Base-by-base conservation (phyloP, 1,140 invertebrate species). In the Ceratoteleas bidentatus region DNA sequence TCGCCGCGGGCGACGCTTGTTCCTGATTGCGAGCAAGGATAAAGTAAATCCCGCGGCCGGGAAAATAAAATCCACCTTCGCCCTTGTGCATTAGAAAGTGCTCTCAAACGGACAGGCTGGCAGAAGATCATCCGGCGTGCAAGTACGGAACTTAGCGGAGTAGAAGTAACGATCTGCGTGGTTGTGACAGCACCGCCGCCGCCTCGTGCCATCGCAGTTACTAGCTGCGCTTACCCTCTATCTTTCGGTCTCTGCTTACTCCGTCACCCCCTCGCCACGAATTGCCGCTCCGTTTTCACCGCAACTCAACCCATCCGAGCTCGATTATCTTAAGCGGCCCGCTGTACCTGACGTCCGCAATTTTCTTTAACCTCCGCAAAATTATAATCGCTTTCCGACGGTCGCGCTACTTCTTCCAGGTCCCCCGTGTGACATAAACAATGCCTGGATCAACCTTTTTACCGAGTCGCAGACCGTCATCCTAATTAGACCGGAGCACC, bases 111-210 rank as follows among this genome's bases (percentile, higher is more conserved):
- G 80, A 86, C 79, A 84, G 78, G 56, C 80, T 77, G 80, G 76
- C 81, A 83, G 81, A 87, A 86, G 84, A 87, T 85, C 85, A 88
- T 88, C 85, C 85, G 68, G 74, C 82, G 78, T 73, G 75, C 65
- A 60, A 72, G 87, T 84, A 86, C 70, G 87, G 86, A 88, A 90
- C 81, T 88, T 89, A 88, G 82, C 87, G 84, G 85, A 88, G 91
- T 89, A 88, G 89, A 91, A 91, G 88, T 91, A 92, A 92, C 87
- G 87, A 86, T 77, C 87, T 83, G 88, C 84, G 87, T 92, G 90
- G 83, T 89, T 86, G 88, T 92, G 91, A 91, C 90, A 91, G 89
- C 78, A 76, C 68, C 74, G 52, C 81, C 52, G 72, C 70, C 53
- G 72, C 69, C 69, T 78, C 58, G 57, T 83, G 70, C 74, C 74